Conservation (phyloP, 2,888 invertebrate genomes). For the Pteria penguin region DNA sequence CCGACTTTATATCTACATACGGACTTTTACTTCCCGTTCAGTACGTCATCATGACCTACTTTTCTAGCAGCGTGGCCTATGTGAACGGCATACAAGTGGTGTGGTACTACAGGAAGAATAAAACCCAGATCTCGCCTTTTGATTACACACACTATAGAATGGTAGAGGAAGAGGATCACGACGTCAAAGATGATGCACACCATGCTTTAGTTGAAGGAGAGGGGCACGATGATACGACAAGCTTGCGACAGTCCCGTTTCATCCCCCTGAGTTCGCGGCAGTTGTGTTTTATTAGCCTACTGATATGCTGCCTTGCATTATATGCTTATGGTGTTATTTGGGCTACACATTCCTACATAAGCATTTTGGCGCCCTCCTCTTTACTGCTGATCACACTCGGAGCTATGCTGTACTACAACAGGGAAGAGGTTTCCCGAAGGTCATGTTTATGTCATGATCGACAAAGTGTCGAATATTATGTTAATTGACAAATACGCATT, state of each 20-base stretch:
- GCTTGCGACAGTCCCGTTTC: no score
- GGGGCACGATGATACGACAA: no score
- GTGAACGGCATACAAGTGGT: conserved; percentile 59
- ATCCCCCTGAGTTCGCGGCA: background rate
- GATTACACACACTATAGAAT: no score
- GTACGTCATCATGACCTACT: conserved; percentile 60
- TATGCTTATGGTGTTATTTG: conserved; percentile 1
- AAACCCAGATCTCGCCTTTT: no score
- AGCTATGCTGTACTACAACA: no score
- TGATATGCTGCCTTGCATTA: background rate
- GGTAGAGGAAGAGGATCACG: no score
- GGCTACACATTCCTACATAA: background rate
- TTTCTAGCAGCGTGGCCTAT: conserved; percentile 58
- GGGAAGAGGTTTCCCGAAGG: no score
- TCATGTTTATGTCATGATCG: no score
- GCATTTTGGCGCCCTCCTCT: background rate
- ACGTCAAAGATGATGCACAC: no score
- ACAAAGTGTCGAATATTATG: no score
- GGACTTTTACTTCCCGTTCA: conserved; percentile 56
- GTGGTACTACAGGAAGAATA: conserved; percentile 49
- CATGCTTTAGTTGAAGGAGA: no score
- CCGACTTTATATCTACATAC: conserved; percentile 55
- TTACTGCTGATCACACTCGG: background rate
- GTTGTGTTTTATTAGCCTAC: background rate
- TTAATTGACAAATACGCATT: no score